Evolutionary conservation across 92 coral and sea anemone genomes (phyloP), one percentile per base, ranked within the genome.

Genomic region (Chrysogorgia sp.): DNA sequence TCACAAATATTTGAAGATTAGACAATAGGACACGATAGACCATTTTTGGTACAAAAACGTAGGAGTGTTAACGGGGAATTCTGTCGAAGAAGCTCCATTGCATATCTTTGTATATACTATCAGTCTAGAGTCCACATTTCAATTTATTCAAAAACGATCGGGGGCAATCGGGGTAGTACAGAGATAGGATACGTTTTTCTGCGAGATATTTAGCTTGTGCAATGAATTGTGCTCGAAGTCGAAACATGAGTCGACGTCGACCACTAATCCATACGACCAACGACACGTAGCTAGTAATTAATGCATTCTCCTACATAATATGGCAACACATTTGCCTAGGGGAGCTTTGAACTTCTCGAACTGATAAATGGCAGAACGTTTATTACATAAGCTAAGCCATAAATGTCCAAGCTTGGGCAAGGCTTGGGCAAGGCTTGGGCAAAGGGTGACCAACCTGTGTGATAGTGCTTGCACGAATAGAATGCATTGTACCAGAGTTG

Each of bases 381-480:
- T 52, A 52, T 37, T 15, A 6, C n/a, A 6, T 15, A 47, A 47
- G 59, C 17, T 43, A 43, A 43, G 17, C 50, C 17, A 43, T 17
- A 43, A 43, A 9, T 21, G 34, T 37, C n/a, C n/a, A n/a, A n/a
- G n/a, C n/a, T n/a, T n/a, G n/a, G 81, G 20, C 17, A 5, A 21
- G 33, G 2, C 17, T 23, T 23, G 40, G 34, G 35, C 17, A 24
- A 8, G 22, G 25, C 68, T 1, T 35, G 30, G 40, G 52, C 72
- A 17, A 71, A 33, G 20, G 21, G 25, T 40, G 35, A 40, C 49
- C 22, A 77, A 92, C 99, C 94, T 96, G 99, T 24, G 99, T 96
- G 4, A 96, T 87, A 1, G 96, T 87, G 2, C 96, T 85, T 1
- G 96, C 86, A 34, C 92, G 90, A 77, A 91, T 87, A 26, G 88